Base-by-base conservation (phyloP, 2,888 invertebrate species). In the Scaptomyza caliginosa region DNA sequence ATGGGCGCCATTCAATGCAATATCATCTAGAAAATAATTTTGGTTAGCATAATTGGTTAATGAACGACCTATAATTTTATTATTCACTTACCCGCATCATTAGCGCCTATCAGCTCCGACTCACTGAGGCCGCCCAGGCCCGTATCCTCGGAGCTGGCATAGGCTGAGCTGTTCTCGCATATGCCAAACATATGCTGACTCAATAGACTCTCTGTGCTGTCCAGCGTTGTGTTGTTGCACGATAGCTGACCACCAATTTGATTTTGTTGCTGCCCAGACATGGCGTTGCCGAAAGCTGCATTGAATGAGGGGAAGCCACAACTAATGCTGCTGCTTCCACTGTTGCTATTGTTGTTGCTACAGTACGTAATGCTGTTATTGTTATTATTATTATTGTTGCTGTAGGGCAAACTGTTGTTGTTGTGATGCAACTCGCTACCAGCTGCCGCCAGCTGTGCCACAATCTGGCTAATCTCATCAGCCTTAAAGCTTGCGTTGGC, bases 91-190 rank as follows among this genome's bases (percentile, higher is more conserved):
- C 91, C 91, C 73, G 89, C 88, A 84, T 90, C 90, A 72, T 93
- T 92, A 40, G 93, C 90, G 36, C 92, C 92, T 67, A 93, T 93
- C 73, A 93, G 92, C 84, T 94, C 94, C 65, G 90, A 92, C 75
- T 94, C 94, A 80, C 94, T 93, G 42, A 94, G 92, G 11, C 92
- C 93, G 1, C 93, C 94, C 69, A 94, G 91, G 0, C 92, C 92
- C 0, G 94, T 92, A 73, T 94, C 94, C 68, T 94, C 94, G 1
- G 94, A 93, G 88, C 94, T 94, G 70, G 94, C 94, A 86, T 93
- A 93, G 6, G 93, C 91, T 1, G 94, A 94, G 54, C 94, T 94
- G 82, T 93, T 94, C 55, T 94, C 94, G 84, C 93, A 93, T 55
- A 91, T 89, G 50, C 90, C 90, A 24, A 91, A 79, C 84, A 91